Conservation (phyloP, 2,888 invertebrate species). For the Peribatodes rhomboidaria region DNA sequence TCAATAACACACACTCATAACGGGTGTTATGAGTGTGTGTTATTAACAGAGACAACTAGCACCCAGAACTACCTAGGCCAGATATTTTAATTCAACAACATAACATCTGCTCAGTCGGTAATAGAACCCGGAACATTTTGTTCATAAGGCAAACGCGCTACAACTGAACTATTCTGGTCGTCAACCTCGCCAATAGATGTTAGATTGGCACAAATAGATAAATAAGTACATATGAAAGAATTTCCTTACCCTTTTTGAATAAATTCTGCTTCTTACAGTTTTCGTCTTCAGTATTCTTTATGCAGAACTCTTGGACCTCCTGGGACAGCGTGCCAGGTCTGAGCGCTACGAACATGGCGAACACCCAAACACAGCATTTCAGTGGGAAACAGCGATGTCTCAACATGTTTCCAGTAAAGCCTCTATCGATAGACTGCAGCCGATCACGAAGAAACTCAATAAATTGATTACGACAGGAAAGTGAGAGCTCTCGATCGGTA, state of each 20-base stretch:
- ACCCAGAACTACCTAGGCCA: no score
- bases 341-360: constrained; percentile 62
- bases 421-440: constrained; percentile 61
- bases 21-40: no score
- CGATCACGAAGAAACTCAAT: constrained; percentile 53
- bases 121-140: no score
- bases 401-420: constrained; percentile 67
- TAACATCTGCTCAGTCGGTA: no score
- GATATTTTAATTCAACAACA: no score
- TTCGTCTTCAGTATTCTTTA: constrained; percentile 54
- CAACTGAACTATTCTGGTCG: no score
- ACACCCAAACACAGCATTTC: constrained; percentile 64
- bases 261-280: constrained; percentile 56
- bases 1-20: no score
- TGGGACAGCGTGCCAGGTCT: constrained; percentile 56
- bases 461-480: constrained; percentile 66
- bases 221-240: neutral
- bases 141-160: no score
- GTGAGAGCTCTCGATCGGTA: constrained; percentile 57
- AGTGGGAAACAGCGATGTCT: constrained; percentile 61
- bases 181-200: no score
- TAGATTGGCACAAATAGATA: neutral
- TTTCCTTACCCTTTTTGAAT: constrained; percentile 59
- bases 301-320: constrained; percentile 69
- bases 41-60: no score